A percentile compares a stretch with the other conserved stretches of the same genome.
Evolutionary conservation across 2,113 vertebrate species (phyloP).

Genomic region (Marmota flaviventris): DNA sequence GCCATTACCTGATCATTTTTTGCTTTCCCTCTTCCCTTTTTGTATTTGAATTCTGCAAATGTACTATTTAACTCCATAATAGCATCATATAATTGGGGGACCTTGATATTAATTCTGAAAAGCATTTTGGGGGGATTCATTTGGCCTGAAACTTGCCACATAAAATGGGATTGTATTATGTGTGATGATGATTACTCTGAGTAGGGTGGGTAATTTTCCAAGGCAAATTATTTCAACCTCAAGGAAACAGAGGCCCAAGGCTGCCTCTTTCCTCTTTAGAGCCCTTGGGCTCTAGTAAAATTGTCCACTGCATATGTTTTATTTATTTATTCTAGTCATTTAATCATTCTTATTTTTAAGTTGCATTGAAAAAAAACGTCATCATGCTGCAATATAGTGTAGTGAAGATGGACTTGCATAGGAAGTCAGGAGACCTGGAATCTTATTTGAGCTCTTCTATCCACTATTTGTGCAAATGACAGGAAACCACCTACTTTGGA

Average conservation of each 20-base stretch:
- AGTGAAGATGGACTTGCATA: not conserved
- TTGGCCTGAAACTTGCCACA: conserved; percentile 55
- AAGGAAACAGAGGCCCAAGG: conserved; percentile 61
- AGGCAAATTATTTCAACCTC: conserved; percentile 71
- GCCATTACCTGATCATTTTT: conserved; percentile 76
- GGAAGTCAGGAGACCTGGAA: not conserved
- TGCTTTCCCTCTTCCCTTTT: conserved; percentile 60
- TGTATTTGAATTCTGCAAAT: conserved; percentile 31
- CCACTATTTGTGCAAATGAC: not conserved
- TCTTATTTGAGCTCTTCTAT: not conserved
- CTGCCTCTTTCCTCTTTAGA: conserved; percentile 70
- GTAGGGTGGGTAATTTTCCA: conserved; percentile 80
- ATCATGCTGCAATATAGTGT: not conserved
- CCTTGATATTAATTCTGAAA: conserved; percentile 78
- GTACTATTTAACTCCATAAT: conserved; percentile 42
- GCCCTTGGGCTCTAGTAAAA: conserved; percentile 69
- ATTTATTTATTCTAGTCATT: conserved; percentile 74
- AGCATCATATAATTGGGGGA: not conserved
- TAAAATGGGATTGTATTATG: conserved; percentile 80
- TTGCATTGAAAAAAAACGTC: not conserved
- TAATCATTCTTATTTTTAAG: conserved; percentile 58
- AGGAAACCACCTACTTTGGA: not conserved
- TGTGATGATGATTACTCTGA: conserved; percentile 74
- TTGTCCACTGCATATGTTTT: conserved; percentile 65
- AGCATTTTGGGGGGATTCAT: conserved; percentile 66